These are phyloP conservation scores for Ceratoteleas bidentatus DNA, from an alignment of 1,140 invertebrate genomes.

Conservation along the genomic window DNA sequence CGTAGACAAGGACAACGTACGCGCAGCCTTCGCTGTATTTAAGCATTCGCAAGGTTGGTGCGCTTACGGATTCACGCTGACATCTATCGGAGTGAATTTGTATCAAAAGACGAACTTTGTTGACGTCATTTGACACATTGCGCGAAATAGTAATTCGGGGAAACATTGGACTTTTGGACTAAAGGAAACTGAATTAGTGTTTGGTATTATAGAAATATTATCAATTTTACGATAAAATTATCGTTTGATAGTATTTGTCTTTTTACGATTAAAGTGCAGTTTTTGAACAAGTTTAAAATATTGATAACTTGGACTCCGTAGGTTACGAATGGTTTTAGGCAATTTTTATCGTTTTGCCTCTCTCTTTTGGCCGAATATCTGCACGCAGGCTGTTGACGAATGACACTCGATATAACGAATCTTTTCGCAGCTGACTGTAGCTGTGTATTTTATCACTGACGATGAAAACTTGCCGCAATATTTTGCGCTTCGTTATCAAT, in stretches of 20 bases:
- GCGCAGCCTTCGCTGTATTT: constrained; percentile 13
- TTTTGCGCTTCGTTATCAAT: constrained; percentile 37
- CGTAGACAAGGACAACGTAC: constrained; percentile 83
- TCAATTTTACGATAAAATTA: too few relatives aligned
- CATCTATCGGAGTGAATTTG: constrained; percentile 73
- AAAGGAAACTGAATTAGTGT: too few relatives aligned
- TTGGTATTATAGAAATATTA: too few relatives aligned
- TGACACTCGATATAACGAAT: constrained; percentile 32
- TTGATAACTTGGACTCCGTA: neutral
- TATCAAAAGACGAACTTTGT: neutral
- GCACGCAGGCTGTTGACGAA: constrained; percentile 15
- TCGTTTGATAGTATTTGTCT: too few relatives aligned
- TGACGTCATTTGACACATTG: neutral
- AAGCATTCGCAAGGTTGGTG: constrained; percentile 9
- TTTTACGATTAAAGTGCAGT: too few relatives aligned
- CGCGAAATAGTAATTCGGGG: too few relatives aligned
- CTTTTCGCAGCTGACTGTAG: constrained; percentile 17
- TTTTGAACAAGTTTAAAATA: neutral
- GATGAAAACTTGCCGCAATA: constrained; percentile 43
- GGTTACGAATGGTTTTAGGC: neutral
- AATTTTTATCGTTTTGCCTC: neutral
- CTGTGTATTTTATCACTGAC: constrained; percentile 15
- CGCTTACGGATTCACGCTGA: constrained; percentile 54
- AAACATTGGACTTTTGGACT: too few relatives aligned
- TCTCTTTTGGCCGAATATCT: constrained; percentile 13